Percentiles rank a stretch among this genome's conserved stretches.
These are phyloP conservation scores for Nettapus auritus DNA, from an alignment of 2,113 vertebrate genomes.

Conservation along the genomic window DNA sequence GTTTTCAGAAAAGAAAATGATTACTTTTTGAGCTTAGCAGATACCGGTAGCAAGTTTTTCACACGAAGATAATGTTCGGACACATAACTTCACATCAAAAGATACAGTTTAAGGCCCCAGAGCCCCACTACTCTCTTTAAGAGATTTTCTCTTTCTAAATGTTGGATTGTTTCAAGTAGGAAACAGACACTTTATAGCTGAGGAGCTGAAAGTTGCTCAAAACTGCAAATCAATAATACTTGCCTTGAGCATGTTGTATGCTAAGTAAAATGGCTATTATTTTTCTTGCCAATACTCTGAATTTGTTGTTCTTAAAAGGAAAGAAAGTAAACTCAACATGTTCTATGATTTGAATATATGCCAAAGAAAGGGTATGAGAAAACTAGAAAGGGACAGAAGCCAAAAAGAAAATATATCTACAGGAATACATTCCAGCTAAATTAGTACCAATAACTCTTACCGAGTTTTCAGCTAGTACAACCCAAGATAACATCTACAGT, in stretches of 20 bases:
- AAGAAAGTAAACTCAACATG: constrained; percentile 7
- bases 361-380: constrained; percentile 56
- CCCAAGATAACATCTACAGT: background rate
- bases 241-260: background rate
- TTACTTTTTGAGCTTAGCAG: background rate
- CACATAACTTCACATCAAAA: background rate
- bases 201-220: background rate
- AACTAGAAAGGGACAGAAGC: constrained; percentile 22
- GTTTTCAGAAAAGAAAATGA: background rate
- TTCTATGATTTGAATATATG: constrained; percentile 5
- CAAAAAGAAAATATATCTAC: constrained; percentile 51
- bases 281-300: constrained; percentile 6
- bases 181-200: background rate
- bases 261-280: background rate
- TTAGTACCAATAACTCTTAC: constrained; percentile 51
- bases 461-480: background rate
- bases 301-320: constrained; percentile 34
- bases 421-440: constrained; percentile 44
- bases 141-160: background rate
- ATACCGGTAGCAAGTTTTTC: background rate
- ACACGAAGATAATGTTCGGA: background rate
- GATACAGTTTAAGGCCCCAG: background rate
- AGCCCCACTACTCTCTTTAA: background rate
- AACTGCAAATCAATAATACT: background rate
- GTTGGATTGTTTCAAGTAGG: background rate